A percentile compares a stretch with the other conserved stretches of the same genome.
Evolutionary conservation across 2,888 invertebrate species (phyloP).

Genomic region (Hypselothyrea guttata): DNA sequence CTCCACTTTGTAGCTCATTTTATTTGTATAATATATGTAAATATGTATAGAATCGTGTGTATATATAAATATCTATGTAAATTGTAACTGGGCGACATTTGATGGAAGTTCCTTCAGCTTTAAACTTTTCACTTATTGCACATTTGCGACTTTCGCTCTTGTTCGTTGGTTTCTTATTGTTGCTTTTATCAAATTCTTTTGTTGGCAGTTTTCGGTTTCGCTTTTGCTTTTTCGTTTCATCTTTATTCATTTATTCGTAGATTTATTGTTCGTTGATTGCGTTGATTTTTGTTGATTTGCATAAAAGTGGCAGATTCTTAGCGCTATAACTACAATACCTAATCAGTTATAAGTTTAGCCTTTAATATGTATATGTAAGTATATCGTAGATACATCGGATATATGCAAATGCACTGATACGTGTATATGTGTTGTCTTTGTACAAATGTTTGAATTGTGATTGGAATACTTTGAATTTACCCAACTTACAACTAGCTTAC

Average conservation of each 20-base stretch:
- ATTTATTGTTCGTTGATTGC: constrained; percentile 69
- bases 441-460: constrained; percentile 52
- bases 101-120: constrained; percentile 26
- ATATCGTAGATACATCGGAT: constrained; percentile 25
- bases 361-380: constrained; percentile 10
- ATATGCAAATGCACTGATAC: constrained; percentile 47
- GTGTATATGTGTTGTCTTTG: constrained; percentile 60
- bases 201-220: constrained; percentile 44
- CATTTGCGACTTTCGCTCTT: constrained; percentile 65
- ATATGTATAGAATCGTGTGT: constrained; percentile 14
- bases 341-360: constrained; percentile 31
- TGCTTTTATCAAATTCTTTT: constrained; percentile 39
- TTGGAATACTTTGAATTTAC: constrained; percentile 28
- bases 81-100: constrained; percentile 25
- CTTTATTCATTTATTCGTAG: constrained; percentile 29
- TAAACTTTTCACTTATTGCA: constrained; percentile 54
- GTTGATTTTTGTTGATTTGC: constrained; percentile 32
- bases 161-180: constrained; percentile 22
- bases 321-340: constrained; percentile 33
- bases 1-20: neutral
- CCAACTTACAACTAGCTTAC: neutral
- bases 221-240: no score
- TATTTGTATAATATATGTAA: constrained; percentile 5
- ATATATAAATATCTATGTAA: constrained; percentile 26
- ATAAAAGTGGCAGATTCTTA: constrained; percentile 44